Evolutionary conservation across 2,888 invertebrate genomes (phyloP).

Genomic region (Acrobasis consociella): DNA sequence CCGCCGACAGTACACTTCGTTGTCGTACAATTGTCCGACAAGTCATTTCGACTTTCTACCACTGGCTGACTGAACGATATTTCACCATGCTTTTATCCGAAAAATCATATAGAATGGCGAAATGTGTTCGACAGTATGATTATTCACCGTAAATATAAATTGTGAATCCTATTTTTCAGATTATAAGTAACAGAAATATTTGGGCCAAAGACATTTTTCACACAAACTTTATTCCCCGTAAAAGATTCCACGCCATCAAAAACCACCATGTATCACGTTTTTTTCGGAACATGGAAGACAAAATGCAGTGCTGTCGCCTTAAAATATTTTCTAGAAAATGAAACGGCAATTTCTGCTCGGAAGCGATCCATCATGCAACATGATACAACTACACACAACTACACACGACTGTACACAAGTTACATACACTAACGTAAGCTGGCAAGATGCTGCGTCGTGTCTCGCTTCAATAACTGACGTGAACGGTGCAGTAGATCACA

Average conservation of each 20-base stretch:
- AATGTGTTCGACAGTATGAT: too few species aligned
- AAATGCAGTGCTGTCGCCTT: constrained; percentile 3
- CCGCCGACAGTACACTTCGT: too few species aligned
- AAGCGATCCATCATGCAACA: constrained; percentile 16
- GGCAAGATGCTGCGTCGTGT: constrained; percentile 12
- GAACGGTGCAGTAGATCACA: not conserved
- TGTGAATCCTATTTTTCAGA: too few species aligned
- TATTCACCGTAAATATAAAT: too few species aligned
- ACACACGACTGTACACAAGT: not conserved
- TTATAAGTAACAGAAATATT: too few species aligned
- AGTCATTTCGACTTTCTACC: too few species aligned
- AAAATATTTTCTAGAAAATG: constrained; percentile 2
- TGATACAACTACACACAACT: constrained; percentile 8
- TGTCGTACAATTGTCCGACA: too few species aligned
- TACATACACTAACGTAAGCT: constrained; percentile 9
- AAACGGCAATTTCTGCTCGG: constrained; percentile 13
- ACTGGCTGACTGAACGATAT: too few species aligned
- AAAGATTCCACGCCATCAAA: not conserved
- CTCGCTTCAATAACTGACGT: constrained; percentile 7
- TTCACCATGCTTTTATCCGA: too few species aligned
- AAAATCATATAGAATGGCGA: too few species aligned
- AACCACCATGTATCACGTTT: not conserved
- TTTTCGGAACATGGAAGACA: constrained; percentile 7
- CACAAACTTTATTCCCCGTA: too few species aligned
- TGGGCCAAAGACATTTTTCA: too few species aligned